These are phyloP conservation scores for Pseudopleuronectes americanus DNA, from an alignment of 2,797 vertebrate species.

Conservation along the genomic window DNA sequence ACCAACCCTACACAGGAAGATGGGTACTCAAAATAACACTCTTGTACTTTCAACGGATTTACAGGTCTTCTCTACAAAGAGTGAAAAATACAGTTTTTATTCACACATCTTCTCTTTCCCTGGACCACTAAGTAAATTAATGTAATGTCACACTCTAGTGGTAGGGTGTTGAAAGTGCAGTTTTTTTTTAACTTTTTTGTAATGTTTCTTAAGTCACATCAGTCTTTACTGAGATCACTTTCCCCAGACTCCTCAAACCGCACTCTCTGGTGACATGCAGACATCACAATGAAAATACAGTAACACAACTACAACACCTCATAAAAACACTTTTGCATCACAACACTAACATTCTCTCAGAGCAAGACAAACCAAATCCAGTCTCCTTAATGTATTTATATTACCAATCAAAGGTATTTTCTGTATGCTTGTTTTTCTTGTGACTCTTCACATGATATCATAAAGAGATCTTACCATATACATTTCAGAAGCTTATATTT, in stretches of 20 bases:
- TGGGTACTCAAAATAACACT: not conserved
- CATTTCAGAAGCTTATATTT: too few species aligned
- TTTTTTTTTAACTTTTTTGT: not conserved
- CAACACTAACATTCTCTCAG: too few species aligned
- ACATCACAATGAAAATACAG: too few species aligned
- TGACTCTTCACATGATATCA: too few species aligned
- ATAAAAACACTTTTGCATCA: too few species aligned
- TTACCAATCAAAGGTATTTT: too few species aligned
- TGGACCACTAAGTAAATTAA: fast-evolving
- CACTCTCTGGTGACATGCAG: not conserved
- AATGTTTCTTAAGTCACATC: not conserved
- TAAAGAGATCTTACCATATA: too few species aligned
- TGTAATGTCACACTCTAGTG: constrained; percentile 7
- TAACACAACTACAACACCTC: not conserved
- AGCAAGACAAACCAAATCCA: too few species aligned
- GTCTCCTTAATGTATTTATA: too few species aligned
- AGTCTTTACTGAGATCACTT: not conserved
- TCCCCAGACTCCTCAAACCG: not conserved
- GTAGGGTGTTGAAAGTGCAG: not conserved
- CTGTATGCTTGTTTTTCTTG: too few species aligned
- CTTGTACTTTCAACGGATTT: not conserved
- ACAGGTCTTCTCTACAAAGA: not conserved
- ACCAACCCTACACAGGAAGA: not conserved
- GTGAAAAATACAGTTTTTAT: not conserved
- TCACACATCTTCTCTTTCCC: not conserved